Conservation (phyloP, 35 echinoderm and acorn worm genomes). For the Strongylocentrotus purpuratus region DNA sequence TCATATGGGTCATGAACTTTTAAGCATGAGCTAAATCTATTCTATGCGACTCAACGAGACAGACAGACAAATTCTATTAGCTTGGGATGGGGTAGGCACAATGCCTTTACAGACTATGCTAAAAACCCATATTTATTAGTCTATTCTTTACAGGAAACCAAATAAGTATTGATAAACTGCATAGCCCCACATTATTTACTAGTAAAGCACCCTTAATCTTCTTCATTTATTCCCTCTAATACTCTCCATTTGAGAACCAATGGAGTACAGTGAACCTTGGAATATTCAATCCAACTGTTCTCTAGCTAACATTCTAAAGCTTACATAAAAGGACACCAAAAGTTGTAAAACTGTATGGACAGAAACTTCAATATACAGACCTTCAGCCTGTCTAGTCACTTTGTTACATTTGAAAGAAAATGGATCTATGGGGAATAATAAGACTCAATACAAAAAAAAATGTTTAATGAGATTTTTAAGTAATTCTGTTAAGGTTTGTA, state of each 20-base stretch:
- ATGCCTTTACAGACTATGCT: not conserved
- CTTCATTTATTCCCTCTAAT: not conserved
- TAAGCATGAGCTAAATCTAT: not conserved
- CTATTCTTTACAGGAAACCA: not conserved
- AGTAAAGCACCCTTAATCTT: not conserved
- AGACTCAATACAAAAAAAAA: not conserved
- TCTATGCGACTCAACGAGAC: not conserved
- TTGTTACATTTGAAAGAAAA: not conserved
- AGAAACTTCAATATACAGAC: not conserved
- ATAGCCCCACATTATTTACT: not conserved
- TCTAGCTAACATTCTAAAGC: not conserved
- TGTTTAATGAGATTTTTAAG: not conserved
- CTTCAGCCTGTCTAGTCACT: not conserved
- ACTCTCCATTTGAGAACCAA: not conserved
- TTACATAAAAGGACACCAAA: not conserved
- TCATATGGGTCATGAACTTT: no score
- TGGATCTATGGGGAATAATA: not conserved
- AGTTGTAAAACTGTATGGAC: not conserved
- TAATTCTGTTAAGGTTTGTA: not conserved
- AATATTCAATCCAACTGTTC: not conserved
- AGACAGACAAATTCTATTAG: not conserved
- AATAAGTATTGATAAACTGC: not conserved
- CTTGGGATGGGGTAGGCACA: not conserved
- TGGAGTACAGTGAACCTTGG: not conserved
- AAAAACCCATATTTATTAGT: not conserved